Conservation (phyloP, 92 coral and sea anemone genomes). For the Nematostella vectensis region DNA sequence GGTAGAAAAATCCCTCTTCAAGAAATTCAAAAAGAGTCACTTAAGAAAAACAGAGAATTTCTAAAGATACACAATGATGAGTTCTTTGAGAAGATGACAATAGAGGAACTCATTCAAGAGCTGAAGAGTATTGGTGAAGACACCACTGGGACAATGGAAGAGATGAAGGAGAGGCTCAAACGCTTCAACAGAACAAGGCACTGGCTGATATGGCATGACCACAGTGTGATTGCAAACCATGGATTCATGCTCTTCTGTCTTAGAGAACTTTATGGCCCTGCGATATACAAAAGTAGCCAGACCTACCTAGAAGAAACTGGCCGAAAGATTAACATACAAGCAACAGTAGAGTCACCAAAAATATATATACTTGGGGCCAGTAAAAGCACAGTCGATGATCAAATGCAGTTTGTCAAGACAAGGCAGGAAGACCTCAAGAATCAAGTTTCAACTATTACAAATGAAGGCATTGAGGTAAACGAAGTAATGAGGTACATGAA, state of each 20-base stretch:
- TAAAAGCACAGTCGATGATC: slow-evolving; percentile 11
- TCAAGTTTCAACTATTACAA: too few relatives aligned
- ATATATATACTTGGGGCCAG: slow-evolving; percentile 18
- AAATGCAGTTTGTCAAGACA: slow-evolving; percentile 7
- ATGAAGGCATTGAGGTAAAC: too few relatives aligned
- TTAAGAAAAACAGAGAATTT: slow-evolving; percentile 2
- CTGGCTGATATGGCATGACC: slow-evolving; percentile 29
- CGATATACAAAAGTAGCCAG: slow-evolving; percentile 8
- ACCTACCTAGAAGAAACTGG: slow-evolving; percentile 1
- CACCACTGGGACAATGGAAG: background rate
- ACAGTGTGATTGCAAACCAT: slow-evolving; percentile 12
- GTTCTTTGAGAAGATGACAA: background rate
- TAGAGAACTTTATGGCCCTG: slow-evolving; percentile 26
- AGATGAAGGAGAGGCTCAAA: slow-evolving; percentile 9
- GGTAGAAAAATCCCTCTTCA: slow-evolving; percentile 12
- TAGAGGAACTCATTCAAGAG: background rate
- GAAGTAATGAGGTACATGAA: slow-evolving; percentile 19
- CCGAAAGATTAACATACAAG: slow-evolving; percentile 1
- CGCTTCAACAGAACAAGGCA: background rate
- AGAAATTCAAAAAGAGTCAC: slow-evolving; percentile 11
- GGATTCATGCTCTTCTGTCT: slow-evolving; percentile 23
- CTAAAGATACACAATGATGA: slow-evolving; percentile 4
- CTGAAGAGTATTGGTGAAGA: background rate
- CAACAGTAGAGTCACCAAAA: slow-evolving; percentile 17
- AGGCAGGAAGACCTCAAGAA: slow-evolving; percentile 17